Base-by-base conservation (phyloP, 2,113 vertebrate species). In the Numida meleagris region DNA sequence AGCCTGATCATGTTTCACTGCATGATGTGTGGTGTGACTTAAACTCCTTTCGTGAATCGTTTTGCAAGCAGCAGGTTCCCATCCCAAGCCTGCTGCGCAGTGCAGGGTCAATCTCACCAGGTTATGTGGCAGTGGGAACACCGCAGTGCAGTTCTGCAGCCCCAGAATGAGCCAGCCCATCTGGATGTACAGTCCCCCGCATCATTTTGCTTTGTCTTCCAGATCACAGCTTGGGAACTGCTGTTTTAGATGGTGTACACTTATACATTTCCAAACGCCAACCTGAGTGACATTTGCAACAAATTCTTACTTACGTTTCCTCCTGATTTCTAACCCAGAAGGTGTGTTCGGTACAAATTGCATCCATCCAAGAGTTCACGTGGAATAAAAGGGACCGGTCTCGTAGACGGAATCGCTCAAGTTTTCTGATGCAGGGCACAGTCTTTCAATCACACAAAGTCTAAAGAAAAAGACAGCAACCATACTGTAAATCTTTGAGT, bases 1-100 rank as follows among this genome's bases (percentile, higher is more conserved):
- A 43, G 34, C 38, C 61, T 86, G 14, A 15, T 72, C 19, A 21
- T 58, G 14, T 66, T 90, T 70, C 48, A 20, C 23, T 73, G 40
- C 4, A 4, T 74, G 18, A n/a, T 48, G 11, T 74, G 1, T 59
- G n/a, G 42, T 59, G 19, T 0, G 0, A 6, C 61, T 89, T 59
- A 6, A 23, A 31, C 6, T 70, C 40, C 58, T 50, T 73, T 40
- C 48, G 31, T 45, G 34, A 62, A 66, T 34, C 4, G 1, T 12
- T 61, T 12, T 34, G 16, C 14, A 42, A 62, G 31, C 65, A 78
- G 59, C 45, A 81, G 42, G 23, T 85, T 93, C 14, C 65, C 23
- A 6, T 51, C 19, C 29, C 25, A 75, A 50, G 72, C 36, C 38
- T 59, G 16, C 59, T 68, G 29, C 0, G 1, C 40, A 21, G n/a